phyloP scores from a whole-genome alignment of 2,113 vertebrate species.

The Sialia sialis region DNA sequence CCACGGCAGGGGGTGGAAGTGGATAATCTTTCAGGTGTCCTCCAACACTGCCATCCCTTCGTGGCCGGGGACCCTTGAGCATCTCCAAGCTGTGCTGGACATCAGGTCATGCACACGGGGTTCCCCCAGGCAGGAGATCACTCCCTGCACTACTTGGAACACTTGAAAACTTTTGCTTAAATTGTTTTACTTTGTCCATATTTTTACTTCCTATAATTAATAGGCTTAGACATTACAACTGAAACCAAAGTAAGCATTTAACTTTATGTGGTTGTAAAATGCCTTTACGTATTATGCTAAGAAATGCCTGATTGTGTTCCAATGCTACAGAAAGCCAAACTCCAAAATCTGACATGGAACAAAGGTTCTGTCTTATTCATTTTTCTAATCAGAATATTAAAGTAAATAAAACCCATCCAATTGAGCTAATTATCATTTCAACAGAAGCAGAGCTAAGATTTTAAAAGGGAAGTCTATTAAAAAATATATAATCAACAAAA shows the following conservation, averaged over 20 bases:
- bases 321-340: neutral
- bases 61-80: accelerated
- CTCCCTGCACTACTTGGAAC: neutral
- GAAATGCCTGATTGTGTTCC: neutral
- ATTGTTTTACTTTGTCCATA: neutral
- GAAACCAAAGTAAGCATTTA: neutral
- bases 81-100: accelerated
- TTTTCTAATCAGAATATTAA: neutral
- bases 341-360: neutral
- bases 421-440: neutral
- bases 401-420: neutral
- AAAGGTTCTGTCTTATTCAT: neutral
- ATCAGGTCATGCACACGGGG: accelerated
- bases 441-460: neutral
- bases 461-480: neutral
- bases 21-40: too few relatives aligned
- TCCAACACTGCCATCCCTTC: neutral
- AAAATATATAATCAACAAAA: neutral
- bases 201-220: neutral
- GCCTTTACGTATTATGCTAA: neutral
- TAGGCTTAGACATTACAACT: neutral
- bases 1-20: neutral
- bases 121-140: accelerated
- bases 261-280: neutral
- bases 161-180: neutral